Percentiles rank a stretch among this genome's conserved stretches.
Evolutionary conservation across 2,888 invertebrate species (phyloP).

Genomic region (Oscheius onirici): DNA sequence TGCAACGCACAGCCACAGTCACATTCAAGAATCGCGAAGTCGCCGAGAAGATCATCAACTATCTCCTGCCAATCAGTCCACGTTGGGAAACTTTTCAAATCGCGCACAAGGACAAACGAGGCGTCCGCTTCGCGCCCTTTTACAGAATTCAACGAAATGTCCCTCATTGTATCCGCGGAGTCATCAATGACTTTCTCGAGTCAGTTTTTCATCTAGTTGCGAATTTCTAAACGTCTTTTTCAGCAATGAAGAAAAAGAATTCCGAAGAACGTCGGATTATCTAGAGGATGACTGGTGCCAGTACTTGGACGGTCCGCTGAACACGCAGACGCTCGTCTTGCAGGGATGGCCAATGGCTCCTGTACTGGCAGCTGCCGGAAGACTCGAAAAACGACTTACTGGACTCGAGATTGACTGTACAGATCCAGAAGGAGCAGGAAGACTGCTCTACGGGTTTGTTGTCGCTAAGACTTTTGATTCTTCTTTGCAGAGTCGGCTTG

Average conservation of each 20-base stretch:
- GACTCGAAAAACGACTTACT: not conserved
- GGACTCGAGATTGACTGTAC: not conserved
- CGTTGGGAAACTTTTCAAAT: not conserved
- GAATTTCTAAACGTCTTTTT: too few relatives aligned
- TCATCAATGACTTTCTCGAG: not conserved
- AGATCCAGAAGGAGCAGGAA: not conserved
- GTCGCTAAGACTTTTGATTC: not conserved
- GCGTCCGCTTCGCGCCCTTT: conserved; percentile 13
- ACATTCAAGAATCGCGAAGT: not conserved
- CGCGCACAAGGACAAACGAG: not conserved
- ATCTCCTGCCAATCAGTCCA: conserved; percentile 1
- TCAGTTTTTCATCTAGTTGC: not conserved
- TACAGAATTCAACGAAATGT: not conserved
- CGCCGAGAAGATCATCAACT: not conserved
- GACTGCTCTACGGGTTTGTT: conserved; percentile 1
- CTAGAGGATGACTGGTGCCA: not conserved
- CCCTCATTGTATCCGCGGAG: not conserved
- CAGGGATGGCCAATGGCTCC: not conserved
- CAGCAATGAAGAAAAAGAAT: not conserved
- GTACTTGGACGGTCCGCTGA: not conserved
- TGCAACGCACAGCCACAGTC: not conserved
- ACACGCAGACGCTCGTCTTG: not conserved
- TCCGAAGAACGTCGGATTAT: not conserved
- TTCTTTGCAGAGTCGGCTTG: not conserved
- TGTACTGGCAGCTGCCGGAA: not conserved